These are phyloP conservation scores for Drosophila mojavensis DNA, from an alignment of 1,140 invertebrate species.

Conservation along the genomic window DNA sequence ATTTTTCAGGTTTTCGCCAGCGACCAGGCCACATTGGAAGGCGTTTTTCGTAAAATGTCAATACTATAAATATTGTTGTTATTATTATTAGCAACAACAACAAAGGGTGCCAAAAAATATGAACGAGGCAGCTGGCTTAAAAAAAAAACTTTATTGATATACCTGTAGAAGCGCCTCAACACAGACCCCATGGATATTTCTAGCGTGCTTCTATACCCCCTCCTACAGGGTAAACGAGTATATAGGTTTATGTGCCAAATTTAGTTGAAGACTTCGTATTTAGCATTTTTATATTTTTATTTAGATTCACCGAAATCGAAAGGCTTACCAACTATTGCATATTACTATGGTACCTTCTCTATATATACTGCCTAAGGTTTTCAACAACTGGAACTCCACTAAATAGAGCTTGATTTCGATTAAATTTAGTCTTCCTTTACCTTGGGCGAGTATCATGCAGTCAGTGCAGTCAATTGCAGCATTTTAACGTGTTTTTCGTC, in stretches of 20 bases:
- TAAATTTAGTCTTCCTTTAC: no score
- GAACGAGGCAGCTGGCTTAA: constrained; percentile 2
- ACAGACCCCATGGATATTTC: not conserved
- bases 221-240: no score
- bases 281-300: no score
- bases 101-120: constrained; percentile 52
- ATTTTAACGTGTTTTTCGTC: not conserved
- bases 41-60: constrained; percentile 61
- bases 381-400: no score
- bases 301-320: no score
- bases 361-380: no score
- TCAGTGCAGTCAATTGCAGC: not conserved
- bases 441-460: not conserved
- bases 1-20: constrained; percentile 31
- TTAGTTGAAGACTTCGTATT: no score
- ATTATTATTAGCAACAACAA: constrained; percentile 37
- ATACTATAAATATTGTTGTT: constrained; percentile 26
- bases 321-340: no score
- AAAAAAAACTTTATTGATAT: constrained; percentile 12
- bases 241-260: no score
- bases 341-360: no score
- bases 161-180: constrained; percentile 9
- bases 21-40: constrained; percentile 33
- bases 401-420: no score
- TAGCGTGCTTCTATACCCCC: no score